Evolutionary conservation across 2,888 invertebrate species (phyloP), one percentile per base, ranked within the genome.

Genomic region (Stenurella melanura): DNA sequence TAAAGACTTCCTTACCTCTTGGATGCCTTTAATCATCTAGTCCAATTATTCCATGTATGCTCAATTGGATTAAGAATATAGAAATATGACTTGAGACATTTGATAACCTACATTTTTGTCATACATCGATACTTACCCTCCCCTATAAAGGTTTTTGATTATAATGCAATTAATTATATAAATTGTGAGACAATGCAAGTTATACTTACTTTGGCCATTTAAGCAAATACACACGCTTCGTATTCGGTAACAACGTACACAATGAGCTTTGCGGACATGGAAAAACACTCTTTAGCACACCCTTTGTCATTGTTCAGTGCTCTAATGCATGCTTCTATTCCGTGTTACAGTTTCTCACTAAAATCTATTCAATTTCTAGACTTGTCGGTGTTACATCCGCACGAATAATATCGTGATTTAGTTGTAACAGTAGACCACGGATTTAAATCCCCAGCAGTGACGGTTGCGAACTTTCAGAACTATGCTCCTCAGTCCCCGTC

Each of bases 401-500:
- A 26, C 30, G 34, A 61, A 30, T 61, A 15, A 61, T 61, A 34
- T 61, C 30, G 10, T 61, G 30, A 30, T 61, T 61, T 61, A 30
- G n/a, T 34, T 61, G 11, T 34, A 61, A 30, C 30, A 61, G 17
- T 34, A 15, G 30, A 10, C 12, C 26, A n/a, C 26, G 7, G 6
- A 50, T 50, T n/a, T n/a, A 50, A 50, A 50, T 50, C 50, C 50
- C 50, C n/a, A n/a, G 50, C n/a, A 50, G n/a, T 50, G n/a, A 50
- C n/a, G 50, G 0, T 50, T 50, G 50, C n/a, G 6, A 50, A 50
- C 50, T n/a, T 50, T 50, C 50, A 50, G n/a, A 50, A 50, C 50
- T 15, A n/a, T n/a, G n/a, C 50, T 50, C n/a, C 50, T n/a, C n/a
- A 50, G n/a, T 7, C n/a, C 50, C n/a, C n/a, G n/a, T 4, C n/a